Base-by-base conservation (phyloP, 2,113 vertebrate genomes). In the Megalops atlanticus region DNA sequence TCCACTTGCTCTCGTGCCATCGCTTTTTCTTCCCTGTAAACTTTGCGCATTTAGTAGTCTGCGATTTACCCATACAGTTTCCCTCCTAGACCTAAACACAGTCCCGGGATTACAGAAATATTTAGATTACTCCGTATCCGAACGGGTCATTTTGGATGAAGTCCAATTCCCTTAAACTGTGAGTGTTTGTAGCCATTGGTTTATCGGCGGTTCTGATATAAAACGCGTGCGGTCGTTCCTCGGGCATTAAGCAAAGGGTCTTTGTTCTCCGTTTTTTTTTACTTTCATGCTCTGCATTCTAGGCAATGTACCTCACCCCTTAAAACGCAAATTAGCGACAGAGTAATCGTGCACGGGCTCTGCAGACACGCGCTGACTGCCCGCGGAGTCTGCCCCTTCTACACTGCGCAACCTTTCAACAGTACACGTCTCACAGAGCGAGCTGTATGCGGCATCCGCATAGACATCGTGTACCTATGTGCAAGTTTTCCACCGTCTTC, bases 381-480 rank as follows among this genome's bases (percentile, higher is more conserved):
- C 31, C 69, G 33, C 27, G 4, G 4, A 4, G 16, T 16, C 54
- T n/a, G 16, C 54, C 54, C 54, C 54, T n/a, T n/a, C 54, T 5
- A 16, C 54, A 70, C 64, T 70, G 77, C 77, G 64, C 77, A 69
- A 33, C 39, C 77, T 70, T 40, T 18, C 41, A 41, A 11, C 41
- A 36, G 16, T 18, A 38, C 35, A 64, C 52, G 8, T 64, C 24
- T 64, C 58, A 45, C 64, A 43, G 77, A 74, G 36, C 21, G n/a
- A 39, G 24, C 47, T 43, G 68, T 69, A 79, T 69, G 78, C 68
- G 40, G 78, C 33, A 80, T 72, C 68, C 64, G 71, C 69, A 79
- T 35, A 70, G 33, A 14, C 73, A 64, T 10, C 73, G 41, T 45
- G 45, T 24, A 35, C 69, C 43, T 74, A 15, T 77, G 71, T 74